Evolutionary conservation across 2,113 vertebrate genomes (phyloP).

Genomic region (Eptesicus fuscus): DNA sequence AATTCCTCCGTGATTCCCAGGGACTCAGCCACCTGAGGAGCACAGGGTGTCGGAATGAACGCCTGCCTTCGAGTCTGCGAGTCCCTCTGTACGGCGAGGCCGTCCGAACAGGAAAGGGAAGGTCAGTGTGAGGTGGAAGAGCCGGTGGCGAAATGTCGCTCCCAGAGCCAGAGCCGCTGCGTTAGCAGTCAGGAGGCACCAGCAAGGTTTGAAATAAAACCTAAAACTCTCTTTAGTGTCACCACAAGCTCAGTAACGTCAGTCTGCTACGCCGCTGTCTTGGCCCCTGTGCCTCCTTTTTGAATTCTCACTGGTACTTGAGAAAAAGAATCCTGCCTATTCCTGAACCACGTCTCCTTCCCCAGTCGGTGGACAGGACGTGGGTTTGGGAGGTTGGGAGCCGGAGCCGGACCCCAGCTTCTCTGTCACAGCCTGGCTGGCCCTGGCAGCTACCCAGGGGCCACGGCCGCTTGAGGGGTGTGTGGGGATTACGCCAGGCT

Average conservation of each 20-base stretch:
- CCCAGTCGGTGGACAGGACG: background rate
- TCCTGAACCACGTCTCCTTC: background rate
- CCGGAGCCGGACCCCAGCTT: background rate
- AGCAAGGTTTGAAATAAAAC: background rate
- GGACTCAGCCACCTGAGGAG: conserved; percentile 82
- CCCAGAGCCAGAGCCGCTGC: background rate
- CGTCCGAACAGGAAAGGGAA: background rate
- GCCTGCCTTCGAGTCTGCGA: background rate
- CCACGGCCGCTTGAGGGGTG: background rate
- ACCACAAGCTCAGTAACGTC: rapidly evolving
- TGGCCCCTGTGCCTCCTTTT: background rate
- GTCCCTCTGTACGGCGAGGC: background rate
- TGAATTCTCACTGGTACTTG: background rate
- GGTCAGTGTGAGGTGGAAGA: background rate
- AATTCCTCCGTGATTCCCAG: conserved; percentile 79
- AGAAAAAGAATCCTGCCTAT: background rate
- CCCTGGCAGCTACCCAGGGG: background rate
- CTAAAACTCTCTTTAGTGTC: background rate
- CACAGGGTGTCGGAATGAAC: background rate
- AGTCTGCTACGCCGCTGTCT: too few species aligned
- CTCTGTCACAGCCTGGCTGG: background rate
- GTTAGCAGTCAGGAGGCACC: background rate
- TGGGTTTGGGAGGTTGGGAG: background rate
- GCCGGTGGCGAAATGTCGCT: background rate
- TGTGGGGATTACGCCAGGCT: background rate